Evolutionary conservation across 2,113 vertebrate species (phyloP), one percentile per base, ranked within the genome.

Genomic region (Actenoides lindsayi): DNA sequence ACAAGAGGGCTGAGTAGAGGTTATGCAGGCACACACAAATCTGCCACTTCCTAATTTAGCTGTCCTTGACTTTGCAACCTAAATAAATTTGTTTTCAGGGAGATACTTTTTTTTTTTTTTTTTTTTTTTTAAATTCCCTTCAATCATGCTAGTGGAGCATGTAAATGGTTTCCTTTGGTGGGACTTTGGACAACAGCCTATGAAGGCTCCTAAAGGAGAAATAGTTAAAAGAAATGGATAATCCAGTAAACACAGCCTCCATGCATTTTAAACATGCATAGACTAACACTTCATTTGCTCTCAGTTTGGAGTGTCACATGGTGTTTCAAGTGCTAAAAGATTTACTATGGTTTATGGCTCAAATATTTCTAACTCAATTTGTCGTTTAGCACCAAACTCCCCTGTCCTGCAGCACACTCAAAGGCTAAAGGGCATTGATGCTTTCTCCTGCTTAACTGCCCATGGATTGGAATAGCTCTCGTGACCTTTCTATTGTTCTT

Each of bases 341-440:
- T 98, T 97, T 98, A 96, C 97, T 97, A 94, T 94, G 83, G 97
- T 98, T 98, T 98, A 98, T 96, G 95, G 95, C 95, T 96, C 89
- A 96, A 98, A 97, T 98, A 97, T 98, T 98, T 98, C 95, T 96
- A 96, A 91, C 87, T 98, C 97, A 98, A 98, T 98, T 98, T 98
- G 98, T 98, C 97, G 96, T 97, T 96, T 87, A 94, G 97, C 97
- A 97, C 97, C 96, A 96, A 97, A 93, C 94, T 96, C 97, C 97
- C 96, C 79, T 95, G 86, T 97, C 94, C 87, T 94, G 96, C 92
- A 95, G 91, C 84, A 98, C 96, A 96, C 96, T 95, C 93, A 83
- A 81, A 97, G 96, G 96, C 97, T 96, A 97, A 98, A 97, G 96
- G 96, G 90, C 97, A 97, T 63, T 46, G 60, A 96, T 95, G 89